Evolutionary conservation across 2,888 invertebrate species (phyloP), one percentile per base, ranked within the genome.

Genomic region (Alsophila aescularia): DNA sequence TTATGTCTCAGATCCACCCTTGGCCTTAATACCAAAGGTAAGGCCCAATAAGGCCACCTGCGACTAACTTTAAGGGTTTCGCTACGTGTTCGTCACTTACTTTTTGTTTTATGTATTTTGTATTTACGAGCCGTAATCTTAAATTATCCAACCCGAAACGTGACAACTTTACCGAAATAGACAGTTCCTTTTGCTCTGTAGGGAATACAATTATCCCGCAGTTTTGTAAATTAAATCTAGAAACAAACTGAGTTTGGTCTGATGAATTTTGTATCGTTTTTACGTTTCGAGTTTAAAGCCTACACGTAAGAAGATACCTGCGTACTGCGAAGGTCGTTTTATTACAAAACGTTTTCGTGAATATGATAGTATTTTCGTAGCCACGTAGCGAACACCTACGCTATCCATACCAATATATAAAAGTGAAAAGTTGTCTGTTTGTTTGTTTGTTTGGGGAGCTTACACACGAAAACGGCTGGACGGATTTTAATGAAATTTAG

Each of bases 121-220:
- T 75, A 73, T 77, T 78, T 73, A 66, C 70, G 63, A 69, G 62
- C 60, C 69, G 73, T 73, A 75, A 77, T 76, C 76, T 74, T 71
- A 67, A 72, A 77, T 79, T 73, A 74, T 77, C 72, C 73, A 65
- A 66, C 60, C 70, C 65, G 54, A 68, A 70, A 77, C 77, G 79
- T 78, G 78, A 77, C 73, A 73, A 66, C 64, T 72, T 72, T 75
- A 72, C 69, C 52, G 31, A 66, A 72, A 66, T 58, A 65, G 65
- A 45, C 58, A 62, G 56, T 41, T 66, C 60, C 66, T 64, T 50
- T 44, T 41, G 43, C 43, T 32, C 8, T 24, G 44, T 27, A 13
- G 40, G 40, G 49, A 58, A 62, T 60, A 56, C 39, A 63, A 56
- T 63, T 62, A 59, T 53, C 34, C 54, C 51, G 18, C 41, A 47